Base-by-base conservation (phyloP, 2,888 invertebrate genomes). In the Nomada fabriciana region DNA sequence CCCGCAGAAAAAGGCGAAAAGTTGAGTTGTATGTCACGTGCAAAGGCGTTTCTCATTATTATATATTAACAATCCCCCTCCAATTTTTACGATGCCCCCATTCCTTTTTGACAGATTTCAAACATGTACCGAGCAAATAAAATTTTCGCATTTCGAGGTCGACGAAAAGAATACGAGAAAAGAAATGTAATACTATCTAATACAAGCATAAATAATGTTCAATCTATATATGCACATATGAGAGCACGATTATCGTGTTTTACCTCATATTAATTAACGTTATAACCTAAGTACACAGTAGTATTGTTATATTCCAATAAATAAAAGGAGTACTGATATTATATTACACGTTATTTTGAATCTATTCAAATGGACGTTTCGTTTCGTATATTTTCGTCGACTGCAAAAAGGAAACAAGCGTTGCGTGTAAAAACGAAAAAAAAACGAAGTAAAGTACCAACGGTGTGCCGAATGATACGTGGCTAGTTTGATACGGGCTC, bases 1-100 rank as follows among this genome's bases (percentile, higher is more conserved):
- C n/a, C 2, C 15, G 42, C 47, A 0, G n/a, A 65, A 25, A 18
- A 18, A 59, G 11, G 11, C 10, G 53, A 64, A 36, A 43, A 52
- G 64, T 43, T 47, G 53, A 63, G 25, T 63, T 42, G 23, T 60
- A 70, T 67, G 23, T 82, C 82, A 83, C 82, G 77, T 75, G 74
- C 57, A 76, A 47, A 69, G n/a, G 29, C 57, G 43, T 70, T 60
- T 65, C 65, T 64, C 60, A 82, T 80, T 72, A 76, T 76, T 73
- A 72, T 64, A 74, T 60, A 68, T 80, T 75, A 76, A 80, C 68
- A 80, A 64, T 60, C 52, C 69, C 68, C 75, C 65, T 55, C 43
- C 79, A 10, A 73, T 13, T n/a, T 36, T 61, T 20, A 36, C 36
- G 47, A 47, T 13, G 42, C 68, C 13, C 29, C 64, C 29, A 63